A percentile compares a stretch with the other conserved stretches of the same genome.
phyloP scores from a whole-genome alignment of 1,140 invertebrate species.

The Drosophila sp. region DNA sequence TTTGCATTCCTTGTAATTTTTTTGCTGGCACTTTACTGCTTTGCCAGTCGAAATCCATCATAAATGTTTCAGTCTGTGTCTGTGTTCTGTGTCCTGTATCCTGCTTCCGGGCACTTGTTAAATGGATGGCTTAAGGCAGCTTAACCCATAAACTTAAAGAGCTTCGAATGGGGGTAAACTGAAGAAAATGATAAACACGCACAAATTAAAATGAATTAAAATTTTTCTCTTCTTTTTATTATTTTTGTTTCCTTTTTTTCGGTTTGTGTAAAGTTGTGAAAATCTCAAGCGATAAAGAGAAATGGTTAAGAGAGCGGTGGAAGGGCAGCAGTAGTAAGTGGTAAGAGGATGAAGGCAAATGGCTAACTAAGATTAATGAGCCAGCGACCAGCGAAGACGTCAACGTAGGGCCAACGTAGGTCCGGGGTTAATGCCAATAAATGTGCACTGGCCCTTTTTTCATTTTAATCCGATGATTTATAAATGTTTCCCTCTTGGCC shows the following conservation, averaged over 20 bases:
- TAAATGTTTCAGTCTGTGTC: conserved; percentile 3
- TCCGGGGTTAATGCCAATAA: conserved; percentile 67
- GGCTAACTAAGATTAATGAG: conserved; percentile 76
- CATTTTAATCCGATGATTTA: conserved; percentile 70
- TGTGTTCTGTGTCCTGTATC: not conserved
- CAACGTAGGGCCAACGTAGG: conserved; percentile 31
- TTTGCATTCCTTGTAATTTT: not conserved
- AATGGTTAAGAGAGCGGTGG: conserved; percentile 19
- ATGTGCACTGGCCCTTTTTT: conserved; percentile 37
- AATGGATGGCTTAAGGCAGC: conserved; percentile 38
- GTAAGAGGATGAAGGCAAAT: conserved; percentile 27
- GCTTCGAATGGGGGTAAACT: not conserved
- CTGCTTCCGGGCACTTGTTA: conserved; percentile 6
- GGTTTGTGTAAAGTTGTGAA: conserved; percentile 46
- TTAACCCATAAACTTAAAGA: conserved; percentile 40
- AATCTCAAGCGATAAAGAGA: conserved; percentile 30
- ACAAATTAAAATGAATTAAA: conserved; percentile 64
- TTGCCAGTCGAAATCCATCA: not conserved
- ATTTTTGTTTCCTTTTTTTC: not conserved
- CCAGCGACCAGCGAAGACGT: conserved; percentile 10
- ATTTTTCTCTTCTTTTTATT: not conserved
- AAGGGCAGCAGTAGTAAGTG: conserved; percentile 6
- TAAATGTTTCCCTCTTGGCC: conserved; percentile 37
- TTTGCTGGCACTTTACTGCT: not conserved
- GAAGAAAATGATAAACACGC: conserved; percentile 41